Conservation (phyloP, 2,888 invertebrate genomes). For the Subacronicta megacephala region DNA sequence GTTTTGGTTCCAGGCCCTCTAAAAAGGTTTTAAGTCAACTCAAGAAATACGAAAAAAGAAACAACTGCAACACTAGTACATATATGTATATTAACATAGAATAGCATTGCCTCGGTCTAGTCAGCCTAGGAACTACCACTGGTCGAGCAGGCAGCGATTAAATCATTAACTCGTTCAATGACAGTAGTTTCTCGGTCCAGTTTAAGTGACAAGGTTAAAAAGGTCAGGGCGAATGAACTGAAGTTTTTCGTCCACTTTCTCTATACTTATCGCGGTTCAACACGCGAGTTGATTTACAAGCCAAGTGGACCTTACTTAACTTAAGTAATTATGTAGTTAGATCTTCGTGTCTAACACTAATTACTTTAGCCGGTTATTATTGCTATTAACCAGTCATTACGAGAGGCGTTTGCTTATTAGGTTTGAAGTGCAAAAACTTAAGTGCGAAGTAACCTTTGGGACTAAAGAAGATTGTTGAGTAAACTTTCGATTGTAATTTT, state of each 20-base stretch:
- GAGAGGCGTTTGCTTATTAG: conserved; percentile 24
- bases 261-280: conserved; percentile 63
- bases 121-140: conserved; percentile 3
- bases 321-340: conserved; percentile 45
- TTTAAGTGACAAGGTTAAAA: conserved; percentile 78
- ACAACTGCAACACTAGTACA: too few species aligned
- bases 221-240: conserved; percentile 81
- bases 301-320: conserved; percentile 3
- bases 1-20: too few species aligned
- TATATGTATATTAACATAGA: not conserved
- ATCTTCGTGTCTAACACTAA: conserved; percentile 38
- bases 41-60: too few species aligned
- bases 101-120: not conserved
- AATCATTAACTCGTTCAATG: conserved; percentile 76
- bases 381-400: conserved; percentile 32
- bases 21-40: too few species aligned
- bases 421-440: conserved; percentile 32
- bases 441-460: conserved; percentile 46
- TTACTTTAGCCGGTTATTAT: conserved; percentile 29
- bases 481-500: conserved; percentile 1
- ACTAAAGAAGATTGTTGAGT: conserved; percentile 18
- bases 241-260: conserved; percentile 66
- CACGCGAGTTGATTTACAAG: conserved; percentile 66
- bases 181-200: conserved; percentile 70
- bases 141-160: conserved; percentile 53